Conservation (phyloP, 2,113 vertebrate genomes). For the Erythrolamprus reginae region DNA sequence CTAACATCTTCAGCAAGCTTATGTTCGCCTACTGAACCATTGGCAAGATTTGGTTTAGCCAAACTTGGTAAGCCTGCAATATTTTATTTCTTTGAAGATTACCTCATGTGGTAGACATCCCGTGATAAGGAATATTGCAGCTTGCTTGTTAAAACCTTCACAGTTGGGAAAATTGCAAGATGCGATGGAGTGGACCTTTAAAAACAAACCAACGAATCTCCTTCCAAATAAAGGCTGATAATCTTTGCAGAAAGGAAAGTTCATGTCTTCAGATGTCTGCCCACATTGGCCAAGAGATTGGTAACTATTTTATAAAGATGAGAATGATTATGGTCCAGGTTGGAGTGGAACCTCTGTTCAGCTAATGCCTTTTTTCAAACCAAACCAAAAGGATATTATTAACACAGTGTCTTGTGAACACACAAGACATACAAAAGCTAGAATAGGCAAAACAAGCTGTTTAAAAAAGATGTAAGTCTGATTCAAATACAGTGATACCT, state of each 20-base stretch:
- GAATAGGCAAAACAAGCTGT: not conserved
- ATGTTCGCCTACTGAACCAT: not conserved
- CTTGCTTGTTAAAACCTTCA: not conserved
- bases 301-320: not conserved
- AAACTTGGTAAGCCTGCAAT: not conserved
- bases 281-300: not conserved
- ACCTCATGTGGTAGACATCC: not conserved
- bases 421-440: not conserved
- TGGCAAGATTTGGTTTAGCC: not conserved
- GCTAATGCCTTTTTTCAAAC: not conserved
- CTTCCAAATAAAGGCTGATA: not conserved
- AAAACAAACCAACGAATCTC: not conserved
- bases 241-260: not conserved
- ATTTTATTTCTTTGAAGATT: not conserved
- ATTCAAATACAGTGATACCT: no score
- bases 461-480: not conserved
- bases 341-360: not conserved
- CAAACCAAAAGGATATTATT: not conserved
- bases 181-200: not conserved
- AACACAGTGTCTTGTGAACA: not conserved
- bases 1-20: not conserved
- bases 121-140: not conserved
- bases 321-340: not conserved
- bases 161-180: not conserved
- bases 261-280: not conserved